Base-by-base conservation (phyloP, 2,113 vertebrate species). In the Cebidichthys violaceus region DNA sequence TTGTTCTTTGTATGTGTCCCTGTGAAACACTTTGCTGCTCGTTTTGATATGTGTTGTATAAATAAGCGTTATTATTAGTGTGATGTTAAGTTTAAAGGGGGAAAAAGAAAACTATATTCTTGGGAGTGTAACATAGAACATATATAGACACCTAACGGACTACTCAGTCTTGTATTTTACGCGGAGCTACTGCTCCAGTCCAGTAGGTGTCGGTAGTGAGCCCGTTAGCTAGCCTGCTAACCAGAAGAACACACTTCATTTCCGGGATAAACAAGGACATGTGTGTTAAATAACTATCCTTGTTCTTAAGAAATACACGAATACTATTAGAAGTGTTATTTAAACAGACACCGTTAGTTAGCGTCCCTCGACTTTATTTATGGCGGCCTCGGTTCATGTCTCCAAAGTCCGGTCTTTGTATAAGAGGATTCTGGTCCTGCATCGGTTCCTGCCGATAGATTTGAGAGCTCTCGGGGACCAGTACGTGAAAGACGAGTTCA, bases 401-500 rank as follows among this genome's bases (percentile, higher is more conserved):
- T 93, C 86, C 0, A 90, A 74, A 14, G 96, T 97, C 11, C 93
- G 94, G 1, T 50, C 86, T 0, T 43, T 99, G 22, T 98, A 97
- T 77, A 96, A 95, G 86, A 94, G 95, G 74, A 91, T 99, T 24
- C 92, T 98, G 79, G 78, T 92, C 60, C 91, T 98, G 70, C 98
- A 98, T 59, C 95, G 95, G 2, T 93, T 92, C 69, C 89, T 99
- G 88, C 97, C 97, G 0, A 66, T 96, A 14, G 95, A 97, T 17
- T 82, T 99, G 45, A 93, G 92, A 76, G 93, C 94, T 11, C 90
- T 99, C 20, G 97, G 97, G 0, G 97, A 98, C 75, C 96, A 95
- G 86, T 99, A 99, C 50, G 96, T 97, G 66, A 96, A 95, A 83
- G 97, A 97, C 61, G 97, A 98, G 86, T 98, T 99, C 93, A 94